These are phyloP conservation scores for Psittacula derbiana DNA, from an alignment of 2,797 vertebrate genomes.

Conservation along the genomic window DNA sequence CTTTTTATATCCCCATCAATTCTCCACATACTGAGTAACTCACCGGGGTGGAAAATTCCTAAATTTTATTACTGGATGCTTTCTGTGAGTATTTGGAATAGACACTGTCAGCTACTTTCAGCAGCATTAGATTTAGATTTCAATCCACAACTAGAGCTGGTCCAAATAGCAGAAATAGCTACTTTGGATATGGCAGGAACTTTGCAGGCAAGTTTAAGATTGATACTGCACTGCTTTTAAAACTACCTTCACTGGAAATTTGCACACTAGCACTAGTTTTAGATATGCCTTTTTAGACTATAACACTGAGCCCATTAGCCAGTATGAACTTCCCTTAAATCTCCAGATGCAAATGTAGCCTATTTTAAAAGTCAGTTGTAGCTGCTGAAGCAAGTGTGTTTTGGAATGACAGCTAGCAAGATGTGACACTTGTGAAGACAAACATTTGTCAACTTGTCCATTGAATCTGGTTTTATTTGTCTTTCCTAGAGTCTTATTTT, in stretches of 20 bases:
- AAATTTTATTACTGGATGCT: neutral
- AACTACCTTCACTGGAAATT: neutral
- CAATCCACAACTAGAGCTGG: neutral
- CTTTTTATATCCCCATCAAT: neutral
- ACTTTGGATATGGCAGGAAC: neutral
- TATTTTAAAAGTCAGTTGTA: neutral
- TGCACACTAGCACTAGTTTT: neutral
- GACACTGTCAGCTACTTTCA: neutral
- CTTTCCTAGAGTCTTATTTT: slow-evolving; percentile 15
- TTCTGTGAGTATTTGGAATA: neutral
- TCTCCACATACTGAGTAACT: neutral
- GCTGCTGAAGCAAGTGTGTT: neutral
- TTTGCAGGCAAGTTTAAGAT: neutral
- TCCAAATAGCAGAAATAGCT: neutral
- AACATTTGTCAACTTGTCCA: slow-evolving; percentile 38
- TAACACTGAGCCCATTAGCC: neutral
- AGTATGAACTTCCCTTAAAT: neutral
- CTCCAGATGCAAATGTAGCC: neutral
- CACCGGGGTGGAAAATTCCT: neutral
- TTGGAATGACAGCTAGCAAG: neutral
- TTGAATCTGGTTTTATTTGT: slow-evolving; percentile 25
- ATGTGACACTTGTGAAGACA: neutral
- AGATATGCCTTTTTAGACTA: neutral
- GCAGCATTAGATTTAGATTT: neutral
- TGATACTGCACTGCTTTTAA: neutral